Percentiles rank a stretch among this genome's conserved stretches.
phyloP scores from a whole-genome alignment of 2,888 invertebrate genomes.

The Trissoscelio sp. region DNA sequence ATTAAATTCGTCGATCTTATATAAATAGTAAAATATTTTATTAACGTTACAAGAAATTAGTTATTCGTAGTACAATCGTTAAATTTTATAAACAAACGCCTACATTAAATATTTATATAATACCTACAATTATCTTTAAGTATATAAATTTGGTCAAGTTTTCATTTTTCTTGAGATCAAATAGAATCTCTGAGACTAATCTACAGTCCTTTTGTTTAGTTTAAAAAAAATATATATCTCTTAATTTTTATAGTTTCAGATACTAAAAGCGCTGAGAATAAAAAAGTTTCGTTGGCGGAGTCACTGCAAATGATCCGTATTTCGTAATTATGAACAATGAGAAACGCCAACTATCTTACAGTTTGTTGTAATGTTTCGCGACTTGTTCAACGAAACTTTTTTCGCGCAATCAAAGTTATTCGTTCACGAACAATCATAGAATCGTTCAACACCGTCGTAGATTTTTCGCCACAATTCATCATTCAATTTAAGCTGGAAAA shows the following conservation, averaged over 20 bases:
- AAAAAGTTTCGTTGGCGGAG: slow-evolving; percentile 23
- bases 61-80: slow-evolving; percentile 46
- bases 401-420: slow-evolving; percentile 27
- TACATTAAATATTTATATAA: slow-evolving; percentile 41
- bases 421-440: slow-evolving; percentile 35
- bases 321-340: slow-evolving; percentile 31
- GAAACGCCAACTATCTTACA: slow-evolving; percentile 21
- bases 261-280: slow-evolving; percentile 22
- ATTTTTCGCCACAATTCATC: slow-evolving; percentile 15
- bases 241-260: slow-evolving; percentile 28
- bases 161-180: slow-evolving; percentile 39
- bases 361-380: slow-evolving; percentile 12
- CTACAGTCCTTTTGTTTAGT: slow-evolving; percentile 49
- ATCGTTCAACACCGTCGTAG: slow-evolving; percentile 21
- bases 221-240: slow-evolving; percentile 55
- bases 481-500: slow-evolving; percentile 36
- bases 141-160: slow-evolving; percentile 64
- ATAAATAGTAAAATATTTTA: slow-evolving; percentile 64
- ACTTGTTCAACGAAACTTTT: slow-evolving; percentile 31
- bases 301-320: slow-evolving; percentile 16
- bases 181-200: slow-evolving; percentile 45
- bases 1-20: slow-evolving; percentile 31
- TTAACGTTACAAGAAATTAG: slow-evolving; percentile 56
- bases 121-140: slow-evolving; percentile 40
- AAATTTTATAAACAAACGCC: slow-evolving; percentile 54